A percentile compares a stretch with the other conserved stretches of the same genome.
These are phyloP conservation scores for Himalopsyche kuldschensis DNA, from an alignment of 2,888 invertebrate species.

Conservation along the genomic window DNA sequence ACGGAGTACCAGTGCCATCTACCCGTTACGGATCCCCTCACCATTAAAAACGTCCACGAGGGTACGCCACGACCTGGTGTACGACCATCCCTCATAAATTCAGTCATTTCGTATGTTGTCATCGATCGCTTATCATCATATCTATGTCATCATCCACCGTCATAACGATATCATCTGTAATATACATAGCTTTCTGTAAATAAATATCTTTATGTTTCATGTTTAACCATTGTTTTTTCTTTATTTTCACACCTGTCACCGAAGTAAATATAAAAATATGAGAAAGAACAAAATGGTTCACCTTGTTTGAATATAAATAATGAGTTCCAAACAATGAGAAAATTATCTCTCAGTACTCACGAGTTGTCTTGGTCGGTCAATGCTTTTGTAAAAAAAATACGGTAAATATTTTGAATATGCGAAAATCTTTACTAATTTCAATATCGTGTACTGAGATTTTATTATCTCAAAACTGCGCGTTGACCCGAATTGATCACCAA, in stretches of 20 bases:
- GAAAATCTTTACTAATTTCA: not conserved
- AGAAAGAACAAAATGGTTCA: not conserved
- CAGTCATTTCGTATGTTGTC: constrained; percentile 43
- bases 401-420: not conserved
- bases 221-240: constrained; percentile 9
- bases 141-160: constrained; percentile 22
- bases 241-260: not conserved
- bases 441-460: constrained; percentile 4
- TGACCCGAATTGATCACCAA: constrained; percentile 2
- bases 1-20: constrained; percentile 54
- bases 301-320: not conserved
- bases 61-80: not conserved
- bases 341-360: not conserved
- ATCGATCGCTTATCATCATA: constrained; percentile 26
- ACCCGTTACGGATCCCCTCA: constrained; percentile 56
- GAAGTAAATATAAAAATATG: not conserved
- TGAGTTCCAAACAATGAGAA: not conserved
- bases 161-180: constrained; percentile 41
- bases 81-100: constrained; percentile 49
- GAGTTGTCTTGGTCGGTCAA: not conserved
- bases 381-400: not conserved
- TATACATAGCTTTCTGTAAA: constrained; percentile 58
- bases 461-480: not conserved
- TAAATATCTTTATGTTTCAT: constrained; percentile 51
- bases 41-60: constrained; percentile 42